Base-by-base conservation (phyloP, 2,888 invertebrate species). In the Drosophila picticornis region DNA sequence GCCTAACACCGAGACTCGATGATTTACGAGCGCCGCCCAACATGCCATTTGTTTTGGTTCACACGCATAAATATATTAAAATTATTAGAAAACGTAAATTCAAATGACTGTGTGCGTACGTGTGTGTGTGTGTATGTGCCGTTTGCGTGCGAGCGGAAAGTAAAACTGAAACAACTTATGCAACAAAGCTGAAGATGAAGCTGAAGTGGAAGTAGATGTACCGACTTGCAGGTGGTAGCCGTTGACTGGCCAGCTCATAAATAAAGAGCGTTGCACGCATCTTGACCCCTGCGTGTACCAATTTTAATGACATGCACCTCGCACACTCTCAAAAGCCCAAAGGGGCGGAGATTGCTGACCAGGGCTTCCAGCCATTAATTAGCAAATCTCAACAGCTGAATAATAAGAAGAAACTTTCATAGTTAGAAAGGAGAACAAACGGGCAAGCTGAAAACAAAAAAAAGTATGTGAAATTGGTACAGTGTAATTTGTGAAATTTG, bases 61-160 rank as follows among this genome's bases (percentile, higher is more conserved):
- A 88, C 88, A 88, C 85, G 83, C 88, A 85, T 80, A 83, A 88
- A 81, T 76, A 83, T 78, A 75, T 70, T 77, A 58, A 69, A 81
- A 80, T 82, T 77, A 80, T 77, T 75, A 71, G 77, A 81, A 71
- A 71, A 68, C 38, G 57, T 71, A 82, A 82, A 70, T 66, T 40
- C 60, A 64, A 72, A 48, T 58, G 61, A 36, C 27, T 40, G 25
- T 13, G 13, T 52, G 51, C n/a, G 9, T n/a, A 36, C 57, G 34
- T 36, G 29, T n/a, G 38, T 57, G 27, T 36, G 29, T 55, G 43
- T 48, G 55, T 38, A 7, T 13, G 40, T 68, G 66, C 53, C 72
- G 72, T 58, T 73, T 78, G 83, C 81, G 83, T 84, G 85, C 48
- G 40, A 62, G 27, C 38, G 43, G 62, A 64, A 78, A 60, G 55